Evolutionary conservation across 2,797 vertebrate genomes (phyloP).

Genomic region (Hephaestus fuliginosus): DNA sequence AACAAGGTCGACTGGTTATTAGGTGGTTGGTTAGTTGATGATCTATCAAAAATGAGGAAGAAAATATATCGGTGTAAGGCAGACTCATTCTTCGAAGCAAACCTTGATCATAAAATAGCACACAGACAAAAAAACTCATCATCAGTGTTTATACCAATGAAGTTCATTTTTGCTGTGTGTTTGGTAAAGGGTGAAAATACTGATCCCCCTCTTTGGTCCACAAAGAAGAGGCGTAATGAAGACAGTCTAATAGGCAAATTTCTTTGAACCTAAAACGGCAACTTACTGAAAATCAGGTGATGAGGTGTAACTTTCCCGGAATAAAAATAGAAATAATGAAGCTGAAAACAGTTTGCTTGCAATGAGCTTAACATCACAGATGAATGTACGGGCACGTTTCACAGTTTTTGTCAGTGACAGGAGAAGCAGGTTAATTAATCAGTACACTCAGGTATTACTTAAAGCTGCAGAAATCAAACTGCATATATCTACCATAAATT

Average conservation of each 20-base stretch:
- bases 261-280: too few relatives aligned
- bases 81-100: not conserved
- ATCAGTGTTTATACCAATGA: not conserved
- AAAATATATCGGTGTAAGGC: not conserved
- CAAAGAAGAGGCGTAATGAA: not conserved
- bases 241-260: not conserved
- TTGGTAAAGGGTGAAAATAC: not conserved
- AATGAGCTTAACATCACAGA: too few relatives aligned
- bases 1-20: not conserved
- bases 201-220: not conserved
- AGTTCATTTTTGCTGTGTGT: not conserved
- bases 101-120: not conserved
- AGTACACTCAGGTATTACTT: not conserved
- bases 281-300: too few relatives aligned
- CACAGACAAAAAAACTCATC: not conserved
- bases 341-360: too few relatives aligned
- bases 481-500: not conserved
- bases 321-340: too few relatives aligned
- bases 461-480: not conserved
- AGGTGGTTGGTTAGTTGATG: conserved; percentile 7
- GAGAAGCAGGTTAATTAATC: not conserved
- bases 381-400: too few relatives aligned
- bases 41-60: not conserved
- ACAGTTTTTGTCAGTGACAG: too few relatives aligned
- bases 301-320: too few relatives aligned